phyloP scores from a whole-genome alignment of 2,113 vertebrate genomes.

The Toxotes jaculatrix region DNA sequence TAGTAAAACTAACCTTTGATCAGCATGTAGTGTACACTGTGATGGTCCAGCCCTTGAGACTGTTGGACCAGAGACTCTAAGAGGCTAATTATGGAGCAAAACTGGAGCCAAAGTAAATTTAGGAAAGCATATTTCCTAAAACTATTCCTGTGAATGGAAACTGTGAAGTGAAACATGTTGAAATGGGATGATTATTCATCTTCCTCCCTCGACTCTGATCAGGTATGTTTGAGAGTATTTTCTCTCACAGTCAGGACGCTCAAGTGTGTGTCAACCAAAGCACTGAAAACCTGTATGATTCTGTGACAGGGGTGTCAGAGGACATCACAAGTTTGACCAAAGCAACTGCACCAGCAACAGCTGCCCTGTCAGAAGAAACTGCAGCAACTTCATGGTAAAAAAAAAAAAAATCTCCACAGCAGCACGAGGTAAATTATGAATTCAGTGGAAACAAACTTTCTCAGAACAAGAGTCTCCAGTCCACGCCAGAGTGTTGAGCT shows the following conservation, averaged over 20 bases:
- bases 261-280: neutral
- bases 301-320: slow-evolving; percentile 7
- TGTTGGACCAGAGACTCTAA: too few relatives aligned
- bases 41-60: too few relatives aligned
- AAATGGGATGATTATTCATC: too few relatives aligned
- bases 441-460: slow-evolving; percentile 11
- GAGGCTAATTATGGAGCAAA: neutral
- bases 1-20: too few relatives aligned
- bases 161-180: neutral
- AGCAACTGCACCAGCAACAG: neutral
- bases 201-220: too few relatives aligned
- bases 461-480: neutral
- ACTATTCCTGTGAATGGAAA: too few relatives aligned
- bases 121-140: neutral
- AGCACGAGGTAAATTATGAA: slow-evolving; percentile 1
- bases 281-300: slow-evolving; percentile 7
- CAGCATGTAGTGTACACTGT: too few relatives aligned
- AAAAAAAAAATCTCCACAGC: neutral
- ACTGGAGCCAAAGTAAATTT: neutral
- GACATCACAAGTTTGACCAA: neutral
- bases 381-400: neutral
- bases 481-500: neutral
- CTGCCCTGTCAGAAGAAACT: neutral
- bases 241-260: neutral
- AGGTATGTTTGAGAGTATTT: too few relatives aligned